Evolutionary conservation across 2,797 vertebrate genomes (phyloP), one percentile per base, ranked within the genome.

Genomic region (Betta splendens): DNA sequence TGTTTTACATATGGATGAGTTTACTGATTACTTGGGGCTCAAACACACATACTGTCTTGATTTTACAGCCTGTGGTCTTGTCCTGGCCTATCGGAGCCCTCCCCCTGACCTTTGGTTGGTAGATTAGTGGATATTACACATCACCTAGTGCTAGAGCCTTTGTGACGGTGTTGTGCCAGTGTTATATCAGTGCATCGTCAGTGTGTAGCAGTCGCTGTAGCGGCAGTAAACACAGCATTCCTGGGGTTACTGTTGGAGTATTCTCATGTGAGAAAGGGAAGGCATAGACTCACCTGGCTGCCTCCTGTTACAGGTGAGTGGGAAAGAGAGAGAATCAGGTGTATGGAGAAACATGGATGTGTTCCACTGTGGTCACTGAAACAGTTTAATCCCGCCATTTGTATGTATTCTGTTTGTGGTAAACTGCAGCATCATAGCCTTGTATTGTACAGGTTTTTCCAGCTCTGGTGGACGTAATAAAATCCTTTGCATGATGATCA

Each of bases 21-120:
- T 31, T 16, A 65, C 63, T 71, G 54, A 71, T 61, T 40, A 12
- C 36, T 50, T 54, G 12, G 38, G 21, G 39, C 8, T 75, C 49
- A 42, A 16, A 49, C 56, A 56, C 37, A 37, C 32, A 0, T 3
- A n/a, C 13, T 3, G 36, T 74, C 42, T 79, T 43, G 9, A 13
- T 11, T 13, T 10, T 28, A 28, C 26, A 28, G 26, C 8, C 26
- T 3, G 26, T 28, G 26, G 26, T 8, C 9, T 28, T 28, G 7
- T 16, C 5, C 1, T 33, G 26, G 42, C 75, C 59, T 64, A 66
- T 69, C 25, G 13, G 47, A 69, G 49, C 6, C 21, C 45, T 49
- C 7, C 12, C 5, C 13, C 37, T 2, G 72, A 72, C 63, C 74
- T 81, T 71, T 78, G 74, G 56, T 73, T 72, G 72, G 47, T 39